Conservation (phyloP, 35 echinoderm and acorn worm species). For the Eucidaris tribuloides region DNA sequence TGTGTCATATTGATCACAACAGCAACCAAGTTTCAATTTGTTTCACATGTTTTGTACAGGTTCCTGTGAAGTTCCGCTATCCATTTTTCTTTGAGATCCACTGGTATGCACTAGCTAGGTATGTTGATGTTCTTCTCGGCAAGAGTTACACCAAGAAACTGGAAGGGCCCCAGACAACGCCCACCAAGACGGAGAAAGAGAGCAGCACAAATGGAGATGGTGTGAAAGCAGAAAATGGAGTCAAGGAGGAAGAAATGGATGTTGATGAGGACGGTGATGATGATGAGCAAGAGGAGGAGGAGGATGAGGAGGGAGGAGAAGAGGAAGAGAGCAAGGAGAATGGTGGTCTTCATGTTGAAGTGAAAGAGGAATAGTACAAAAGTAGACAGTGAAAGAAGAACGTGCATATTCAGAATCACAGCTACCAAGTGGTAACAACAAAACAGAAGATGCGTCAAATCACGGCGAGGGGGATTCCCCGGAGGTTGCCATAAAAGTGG, state of each 20-base stretch:
- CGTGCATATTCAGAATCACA: too few species aligned
- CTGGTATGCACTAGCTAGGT: constrained; percentile 89
- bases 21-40: neutral
- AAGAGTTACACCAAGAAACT: constrained; percentile 48
- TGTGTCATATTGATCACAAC: too few species aligned
- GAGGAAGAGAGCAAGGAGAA: neutral
- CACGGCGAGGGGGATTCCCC: neutral
- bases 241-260: too few species aligned
- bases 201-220: constrained; percentile 10
- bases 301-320: too few species aligned
- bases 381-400: constrained; percentile 12
- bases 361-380: constrained; percentile 9
- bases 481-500: neutral
- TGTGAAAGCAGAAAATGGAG: constrained; percentile 18
- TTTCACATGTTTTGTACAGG: constrained; percentile 27
- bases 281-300: too few species aligned
- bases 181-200: constrained; percentile 3
- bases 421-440: neutral
- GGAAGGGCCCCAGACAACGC: constrained; percentile 4
- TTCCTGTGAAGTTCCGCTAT: constrained; percentile 92
- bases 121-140: constrained; percentile 70
- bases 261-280: neutral
- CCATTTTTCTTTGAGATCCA: constrained; percentile 95
- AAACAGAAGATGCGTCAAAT: constrained; percentile 9
- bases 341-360: neutral